A percentile compares a stretch with the other conserved stretches of the same genome.
phyloP scores from a whole-genome alignment of 2,113 vertebrate species.

The Oncorhynchus masou region DNA sequence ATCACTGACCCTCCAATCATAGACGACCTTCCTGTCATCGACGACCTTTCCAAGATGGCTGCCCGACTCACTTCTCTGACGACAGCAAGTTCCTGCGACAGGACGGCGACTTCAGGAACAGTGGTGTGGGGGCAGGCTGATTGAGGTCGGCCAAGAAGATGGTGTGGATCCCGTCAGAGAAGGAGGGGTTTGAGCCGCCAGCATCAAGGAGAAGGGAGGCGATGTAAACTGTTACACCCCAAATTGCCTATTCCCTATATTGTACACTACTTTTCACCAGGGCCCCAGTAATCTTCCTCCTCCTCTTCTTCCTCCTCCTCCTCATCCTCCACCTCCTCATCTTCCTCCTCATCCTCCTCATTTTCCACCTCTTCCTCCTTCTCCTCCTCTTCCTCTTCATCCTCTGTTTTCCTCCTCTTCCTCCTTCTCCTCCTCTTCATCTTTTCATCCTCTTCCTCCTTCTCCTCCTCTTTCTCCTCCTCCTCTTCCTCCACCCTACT shows the following conservation, averaged over 20 bases:
- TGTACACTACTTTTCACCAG: too few species aligned
- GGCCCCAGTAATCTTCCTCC: too few species aligned
- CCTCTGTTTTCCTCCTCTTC: not conserved
- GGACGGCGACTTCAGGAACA: conserved; percentile 86
- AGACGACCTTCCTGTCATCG: not conserved
- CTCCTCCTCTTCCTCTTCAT: too few species aligned
- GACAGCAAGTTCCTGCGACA: conserved; percentile 91
- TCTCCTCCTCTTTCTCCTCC: too few species aligned
- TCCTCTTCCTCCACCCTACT: too few species aligned
- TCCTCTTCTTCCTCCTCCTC: too few species aligned
- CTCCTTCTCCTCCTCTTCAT: not conserved
- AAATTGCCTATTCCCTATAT: too few species aligned
- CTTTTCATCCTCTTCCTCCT: not conserved
- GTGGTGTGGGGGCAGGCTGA: conserved; percentile 88
- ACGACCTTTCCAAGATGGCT: conserved; percentile 50
- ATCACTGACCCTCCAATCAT: not conserved
- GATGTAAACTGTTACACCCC: conserved; percentile 61
- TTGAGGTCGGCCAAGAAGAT: conserved; percentile 90
- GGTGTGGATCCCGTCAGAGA: conserved; percentile 94
- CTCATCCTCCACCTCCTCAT: too few species aligned
- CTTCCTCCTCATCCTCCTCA: rapidly evolving
- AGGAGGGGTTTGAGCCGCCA: conserved; percentile 91
- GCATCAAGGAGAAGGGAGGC: conserved; percentile 91
- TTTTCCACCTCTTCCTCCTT: too few species aligned
- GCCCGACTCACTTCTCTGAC: conserved; percentile 61